Percentiles rank a stretch among this genome's conserved stretches.
Evolutionary conservation across 2,113 vertebrate genomes (phyloP).

Genomic region (Ceyx melanurus): DNA sequence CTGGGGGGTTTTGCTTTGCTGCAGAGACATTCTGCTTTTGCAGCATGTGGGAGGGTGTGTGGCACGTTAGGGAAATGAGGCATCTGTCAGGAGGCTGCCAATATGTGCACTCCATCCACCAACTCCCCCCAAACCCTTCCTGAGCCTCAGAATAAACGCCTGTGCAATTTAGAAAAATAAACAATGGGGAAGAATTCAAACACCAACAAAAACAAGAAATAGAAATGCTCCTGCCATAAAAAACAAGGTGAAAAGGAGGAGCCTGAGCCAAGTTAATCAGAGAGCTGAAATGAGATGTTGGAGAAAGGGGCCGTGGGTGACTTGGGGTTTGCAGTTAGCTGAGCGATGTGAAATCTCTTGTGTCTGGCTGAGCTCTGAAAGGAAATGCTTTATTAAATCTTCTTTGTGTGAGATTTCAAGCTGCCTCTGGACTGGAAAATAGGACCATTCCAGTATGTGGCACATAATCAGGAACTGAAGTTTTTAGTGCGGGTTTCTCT

Average conservation of each 20-base stretch:
- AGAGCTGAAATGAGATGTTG: conserved; percentile 38
- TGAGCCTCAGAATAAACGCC: not conserved
- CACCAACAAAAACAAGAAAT: not conserved
- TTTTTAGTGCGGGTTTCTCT: not conserved
- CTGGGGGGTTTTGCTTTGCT: not conserved
- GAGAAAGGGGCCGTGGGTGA: not conserved
- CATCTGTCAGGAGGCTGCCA: not conserved
- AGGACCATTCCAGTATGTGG: conserved; percentile 30
- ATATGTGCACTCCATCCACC: not conserved
- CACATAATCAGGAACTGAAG: conserved; percentile 19
- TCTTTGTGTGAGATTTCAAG: conserved; percentile 52
- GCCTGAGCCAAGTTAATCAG: conserved; percentile 45
- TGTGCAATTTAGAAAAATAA: not conserved
- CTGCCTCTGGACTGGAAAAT: conserved; percentile 59
- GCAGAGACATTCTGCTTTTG: not conserved
- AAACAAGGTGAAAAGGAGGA: conserved; percentile 51
- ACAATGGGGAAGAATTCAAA: not conserved
- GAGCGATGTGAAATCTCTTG: conserved; percentile 47
- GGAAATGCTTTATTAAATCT: conserved; percentile 67
- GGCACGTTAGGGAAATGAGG: not conserved
- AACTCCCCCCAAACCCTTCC: not conserved
- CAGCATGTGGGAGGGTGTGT: not conserved
- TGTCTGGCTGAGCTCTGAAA: conserved; percentile 51
- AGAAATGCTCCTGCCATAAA: conserved; percentile 8
- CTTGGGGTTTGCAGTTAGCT: conserved; percentile 37